These are phyloP conservation scores for Riptortus pedestris DNA, from an alignment of 1,140 invertebrate species.

Conservation along the genomic window DNA sequence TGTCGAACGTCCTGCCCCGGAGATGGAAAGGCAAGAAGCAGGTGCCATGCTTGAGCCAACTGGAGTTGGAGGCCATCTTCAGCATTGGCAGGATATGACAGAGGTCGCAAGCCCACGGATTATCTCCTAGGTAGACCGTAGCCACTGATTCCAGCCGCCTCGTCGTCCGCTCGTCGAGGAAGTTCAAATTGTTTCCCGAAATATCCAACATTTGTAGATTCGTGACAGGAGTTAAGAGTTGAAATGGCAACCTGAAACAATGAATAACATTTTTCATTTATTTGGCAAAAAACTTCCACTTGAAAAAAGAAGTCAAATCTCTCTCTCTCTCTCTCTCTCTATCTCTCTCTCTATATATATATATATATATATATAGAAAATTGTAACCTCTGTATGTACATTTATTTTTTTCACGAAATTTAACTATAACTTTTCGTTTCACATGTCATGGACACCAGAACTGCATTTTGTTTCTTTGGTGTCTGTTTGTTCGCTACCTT, in stretches of 20 bases:
- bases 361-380: too few species aligned
- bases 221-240: conserved; percentile 43
- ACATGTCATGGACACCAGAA: too few species aligned
- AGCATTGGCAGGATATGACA: conserved; percentile 46
- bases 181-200: conserved; percentile 49
- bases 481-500: too few species aligned
- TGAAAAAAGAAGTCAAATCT: too few species aligned
- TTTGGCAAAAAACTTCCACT: too few species aligned
- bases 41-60: conserved; percentile 33
- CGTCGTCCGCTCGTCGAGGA: conserved; percentile 45
- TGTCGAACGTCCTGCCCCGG: conserved; percentile 40
- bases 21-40: conserved; percentile 45
- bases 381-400: too few species aligned
- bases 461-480: too few species aligned
- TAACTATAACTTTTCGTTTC: too few species aligned
- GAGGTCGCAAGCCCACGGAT: conserved; percentile 56
- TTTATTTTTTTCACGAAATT: too few species aligned
- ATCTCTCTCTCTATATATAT: too few species aligned
- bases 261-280: too few species aligned
- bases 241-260: conserved; percentile 38
- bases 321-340: too few species aligned
- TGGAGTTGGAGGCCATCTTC: conserved; percentile 41
- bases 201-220: conserved; percentile 49
- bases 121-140: conserved; percentile 45
- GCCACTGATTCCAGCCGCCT: conserved; percentile 41